phyloP scores from a whole-genome alignment of 2,113 vertebrate species.

The Cavia porcellus region DNA sequence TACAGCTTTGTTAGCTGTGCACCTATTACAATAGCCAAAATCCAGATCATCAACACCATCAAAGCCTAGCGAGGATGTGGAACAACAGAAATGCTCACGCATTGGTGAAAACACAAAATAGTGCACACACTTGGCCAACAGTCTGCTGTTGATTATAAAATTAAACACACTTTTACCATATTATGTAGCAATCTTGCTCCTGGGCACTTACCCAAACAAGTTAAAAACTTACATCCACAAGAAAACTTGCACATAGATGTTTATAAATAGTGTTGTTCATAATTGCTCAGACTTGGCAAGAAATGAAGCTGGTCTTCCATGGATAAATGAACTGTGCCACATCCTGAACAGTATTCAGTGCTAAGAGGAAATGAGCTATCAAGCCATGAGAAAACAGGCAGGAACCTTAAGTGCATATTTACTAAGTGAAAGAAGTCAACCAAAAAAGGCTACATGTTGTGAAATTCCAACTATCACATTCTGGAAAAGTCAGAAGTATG shows the following conservation, averaged over 20 bases:
- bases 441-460: not conserved
- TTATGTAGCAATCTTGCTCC: not conserved
- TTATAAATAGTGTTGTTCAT: too few relatives aligned
- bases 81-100: not conserved
- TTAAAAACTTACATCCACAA: too few relatives aligned
- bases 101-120: not conserved
- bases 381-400: not conserved
- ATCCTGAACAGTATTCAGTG: not conserved
- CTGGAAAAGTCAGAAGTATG: not conserved
- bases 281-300: too few relatives aligned
- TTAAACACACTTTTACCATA: not conserved
- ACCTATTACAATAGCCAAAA: not conserved
- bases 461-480: not conserved
- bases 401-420: not conserved
- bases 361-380: not conserved
- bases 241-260: too few relatives aligned
- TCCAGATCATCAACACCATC: not conserved
- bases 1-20: not conserved
- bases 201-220: not conserved
- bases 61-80: not conserved
- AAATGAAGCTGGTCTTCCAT: not conserved
- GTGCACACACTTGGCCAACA: not conserved
- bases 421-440: conserved; percentile 12
- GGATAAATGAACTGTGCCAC: not conserved
- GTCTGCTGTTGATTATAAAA: not conserved